phyloP scores from a whole-genome alignment of 2,797 vertebrate species.

The Falco concolor region DNA sequence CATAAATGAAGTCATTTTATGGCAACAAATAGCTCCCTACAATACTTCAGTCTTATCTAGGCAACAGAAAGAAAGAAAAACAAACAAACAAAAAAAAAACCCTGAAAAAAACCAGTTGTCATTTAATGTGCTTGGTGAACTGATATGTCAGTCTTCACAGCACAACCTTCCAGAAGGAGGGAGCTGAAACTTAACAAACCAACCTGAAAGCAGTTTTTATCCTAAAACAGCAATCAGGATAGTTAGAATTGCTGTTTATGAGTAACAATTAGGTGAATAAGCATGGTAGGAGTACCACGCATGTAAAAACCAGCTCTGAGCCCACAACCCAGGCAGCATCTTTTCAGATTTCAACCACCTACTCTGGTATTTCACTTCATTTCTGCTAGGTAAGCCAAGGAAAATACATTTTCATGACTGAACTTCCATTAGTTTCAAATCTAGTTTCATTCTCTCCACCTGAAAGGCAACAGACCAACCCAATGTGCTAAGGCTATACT shows the following conservation, averaged over 20 bases:
- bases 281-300: background rate
- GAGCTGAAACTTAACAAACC: background rate
- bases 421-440: background rate
- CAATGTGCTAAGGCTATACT: background rate
- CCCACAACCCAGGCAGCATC: background rate
- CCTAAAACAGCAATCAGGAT: background rate
- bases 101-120: background rate
- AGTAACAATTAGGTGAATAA: background rate
- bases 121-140: background rate
- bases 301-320: background rate
- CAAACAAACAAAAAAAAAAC: too few relatives aligned
- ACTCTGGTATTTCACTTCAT: background rate
- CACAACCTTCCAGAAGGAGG: background rate
- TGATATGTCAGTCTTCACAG: background rate
- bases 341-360: background rate
- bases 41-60: background rate
- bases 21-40: background rate
- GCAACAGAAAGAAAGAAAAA: background rate
- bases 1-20: background rate
- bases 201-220: background rate
- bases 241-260: background rate
- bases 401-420: background rate
- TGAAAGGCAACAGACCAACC: background rate
- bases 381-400: background rate
- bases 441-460: background rate